Evolutionary conservation across 2,888 invertebrate genomes (phyloP).

Genomic region (Axea sp.): DNA sequence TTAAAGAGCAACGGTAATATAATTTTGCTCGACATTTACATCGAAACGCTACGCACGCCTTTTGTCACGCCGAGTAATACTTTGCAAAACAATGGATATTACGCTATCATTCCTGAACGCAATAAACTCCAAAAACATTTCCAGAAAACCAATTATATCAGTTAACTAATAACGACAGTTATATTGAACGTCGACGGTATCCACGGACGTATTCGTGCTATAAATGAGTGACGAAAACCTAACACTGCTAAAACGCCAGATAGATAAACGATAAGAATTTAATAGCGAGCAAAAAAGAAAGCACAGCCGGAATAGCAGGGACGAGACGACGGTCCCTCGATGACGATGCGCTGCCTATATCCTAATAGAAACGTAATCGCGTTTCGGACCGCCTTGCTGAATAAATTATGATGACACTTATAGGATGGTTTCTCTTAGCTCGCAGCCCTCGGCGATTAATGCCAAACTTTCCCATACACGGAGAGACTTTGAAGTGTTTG

Average conservation of each 20-base stretch:
- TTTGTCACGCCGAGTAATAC: no score
- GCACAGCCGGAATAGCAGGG: conserved; percentile 4
- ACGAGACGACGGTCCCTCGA: conserved; percentile 48
- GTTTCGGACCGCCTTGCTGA: conserved; percentile 60
- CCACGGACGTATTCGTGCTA: background rate
- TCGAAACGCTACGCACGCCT: no score
- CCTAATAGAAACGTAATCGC: conserved; percentile 64
- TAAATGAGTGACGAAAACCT: conserved; percentile 28
- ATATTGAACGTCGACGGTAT: background rate
- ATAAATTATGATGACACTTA: conserved; percentile 63
- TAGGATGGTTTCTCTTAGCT: conserved; percentile 58
- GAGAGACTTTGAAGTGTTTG: conserved; percentile 53
- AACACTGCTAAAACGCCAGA: conserved; percentile 11
- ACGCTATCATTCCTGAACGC: no score
- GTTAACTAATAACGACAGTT: background rate
- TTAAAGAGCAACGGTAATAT: no score
- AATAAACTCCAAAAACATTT: no score
- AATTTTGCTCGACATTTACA: no score
- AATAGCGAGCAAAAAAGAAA: conserved; percentile 19
- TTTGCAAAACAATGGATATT: no score
- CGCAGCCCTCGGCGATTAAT: conserved; percentile 59
- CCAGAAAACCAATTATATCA: background rate
- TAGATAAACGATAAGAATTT: conserved; percentile 38
- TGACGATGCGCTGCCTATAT: conserved; percentile 55
- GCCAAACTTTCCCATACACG: conserved; percentile 57